These are phyloP conservation scores for Orthosia incerta DNA, from an alignment of 2,888 invertebrate genomes.

Conservation along the genomic window DNA sequence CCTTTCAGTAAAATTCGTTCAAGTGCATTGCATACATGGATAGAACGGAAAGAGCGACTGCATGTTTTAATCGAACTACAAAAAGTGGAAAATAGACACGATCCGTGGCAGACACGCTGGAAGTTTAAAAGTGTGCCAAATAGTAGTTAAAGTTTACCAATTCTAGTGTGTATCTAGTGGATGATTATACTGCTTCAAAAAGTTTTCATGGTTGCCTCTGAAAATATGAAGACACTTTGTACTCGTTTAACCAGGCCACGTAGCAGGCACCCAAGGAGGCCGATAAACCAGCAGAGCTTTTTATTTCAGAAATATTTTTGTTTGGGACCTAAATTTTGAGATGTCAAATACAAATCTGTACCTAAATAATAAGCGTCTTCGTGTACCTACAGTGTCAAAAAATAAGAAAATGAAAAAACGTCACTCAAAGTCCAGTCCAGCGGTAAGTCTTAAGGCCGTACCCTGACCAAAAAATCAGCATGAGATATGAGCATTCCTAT, in stretches of 20 bases:
- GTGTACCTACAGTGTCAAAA: slow-evolving; percentile 27
- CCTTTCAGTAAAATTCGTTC: slow-evolving; percentile 71
- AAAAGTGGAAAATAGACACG: slow-evolving; percentile 71
- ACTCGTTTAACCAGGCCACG: background rate
- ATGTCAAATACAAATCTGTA: slow-evolving; percentile 1
- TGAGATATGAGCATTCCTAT: too few relatives aligned
- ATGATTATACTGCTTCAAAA: slow-evolving; percentile 74
- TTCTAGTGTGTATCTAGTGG: slow-evolving; percentile 65
- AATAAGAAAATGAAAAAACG: slow-evolving; percentile 24
- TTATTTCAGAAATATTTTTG: background rate
- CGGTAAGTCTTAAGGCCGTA: slow-evolving; percentile 24
- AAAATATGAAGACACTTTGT: slow-evolving; percentile 63
- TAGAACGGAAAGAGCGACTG: slow-evolving; percentile 72
- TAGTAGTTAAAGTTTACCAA: slow-evolving; percentile 78
- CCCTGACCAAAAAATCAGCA: too few relatives aligned
- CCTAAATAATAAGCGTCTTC: slow-evolving; percentile 21
- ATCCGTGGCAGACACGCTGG: slow-evolving; percentile 67
- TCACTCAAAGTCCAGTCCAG: slow-evolving; percentile 33
- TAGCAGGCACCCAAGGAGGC: background rate
- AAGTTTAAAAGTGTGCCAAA: slow-evolving; percentile 84
- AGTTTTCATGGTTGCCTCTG: slow-evolving; percentile 59
- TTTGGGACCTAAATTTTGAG: background rate
- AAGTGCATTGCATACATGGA: slow-evolving; percentile 71
- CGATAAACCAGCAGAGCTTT: background rate
- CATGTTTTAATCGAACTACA: slow-evolving; percentile 77